These are phyloP conservation scores for Cynaeus angustus DNA, from an alignment of 2,888 invertebrate species.

Conservation along the genomic window DNA sequence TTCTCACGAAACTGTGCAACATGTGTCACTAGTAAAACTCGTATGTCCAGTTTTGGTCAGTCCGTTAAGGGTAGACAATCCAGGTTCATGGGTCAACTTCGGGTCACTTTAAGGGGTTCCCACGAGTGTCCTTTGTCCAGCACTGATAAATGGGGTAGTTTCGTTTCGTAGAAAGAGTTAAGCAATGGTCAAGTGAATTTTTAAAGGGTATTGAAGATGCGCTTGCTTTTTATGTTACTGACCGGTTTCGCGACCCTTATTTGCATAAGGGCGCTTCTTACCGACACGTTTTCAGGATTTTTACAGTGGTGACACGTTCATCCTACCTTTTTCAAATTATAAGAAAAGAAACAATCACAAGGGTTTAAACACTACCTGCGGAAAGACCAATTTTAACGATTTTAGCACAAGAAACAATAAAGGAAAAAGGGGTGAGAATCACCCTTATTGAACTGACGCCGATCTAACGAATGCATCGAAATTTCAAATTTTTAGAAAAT, in stretches of 20 bases:
- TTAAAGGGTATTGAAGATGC: conserved; percentile 60
- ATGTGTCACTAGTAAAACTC: conserved; percentile 66
- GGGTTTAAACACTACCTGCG: conserved; percentile 6
- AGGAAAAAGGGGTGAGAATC: too few species aligned
- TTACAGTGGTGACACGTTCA: conserved; percentile 20
- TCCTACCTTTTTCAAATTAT: conserved; percentile 9
- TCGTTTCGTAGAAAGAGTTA: conserved; percentile 56
- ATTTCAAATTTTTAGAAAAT: too few species aligned
- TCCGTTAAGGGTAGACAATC: conserved; percentile 65
- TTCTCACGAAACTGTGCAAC: conserved; percentile 60
- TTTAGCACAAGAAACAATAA: too few species aligned
- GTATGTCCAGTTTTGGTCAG: conserved; percentile 70
- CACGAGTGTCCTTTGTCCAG: conserved; percentile 63
- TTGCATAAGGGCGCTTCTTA: conserved; percentile 53
- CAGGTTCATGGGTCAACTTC: conserved; percentile 63
- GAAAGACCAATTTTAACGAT: background rate
- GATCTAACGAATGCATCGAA: too few species aligned
- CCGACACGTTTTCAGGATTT: conserved; percentile 40
- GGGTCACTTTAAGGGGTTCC: conserved; percentile 64
- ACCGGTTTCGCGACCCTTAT: conserved; percentile 58
- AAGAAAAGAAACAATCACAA: conserved; percentile 12
- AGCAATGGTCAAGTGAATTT: conserved; percentile 64
- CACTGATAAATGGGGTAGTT: conserved; percentile 60
- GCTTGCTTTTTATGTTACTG: conserved; percentile 56
- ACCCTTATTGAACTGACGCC: too few species aligned